Percentiles rank a stretch among this genome's conserved stretches.
Conservation (phyloP, 2,888 invertebrate species). For the Leistus spinibarbis region DNA sequence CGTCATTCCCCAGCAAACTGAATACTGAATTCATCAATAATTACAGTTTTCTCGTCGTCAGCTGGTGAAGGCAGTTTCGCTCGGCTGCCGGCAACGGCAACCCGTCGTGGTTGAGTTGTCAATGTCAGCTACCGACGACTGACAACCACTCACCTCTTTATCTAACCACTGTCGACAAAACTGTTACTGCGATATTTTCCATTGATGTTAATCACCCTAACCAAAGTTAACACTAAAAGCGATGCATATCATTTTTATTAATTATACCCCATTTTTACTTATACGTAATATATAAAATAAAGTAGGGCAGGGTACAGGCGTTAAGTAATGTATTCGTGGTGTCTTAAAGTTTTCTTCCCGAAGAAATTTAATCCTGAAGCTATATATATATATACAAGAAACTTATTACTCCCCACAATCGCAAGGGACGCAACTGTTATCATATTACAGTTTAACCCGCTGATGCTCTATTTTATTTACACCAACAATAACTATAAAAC, state of each 20-base stretch:
- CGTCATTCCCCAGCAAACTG: slow-evolving; percentile 1
- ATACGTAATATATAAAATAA: too few relatives aligned
- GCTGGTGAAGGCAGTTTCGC: neutral
- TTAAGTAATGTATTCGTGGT: neutral
- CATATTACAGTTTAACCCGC: neutral
- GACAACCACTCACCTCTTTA: neutral
- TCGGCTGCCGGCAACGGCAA: neutral
- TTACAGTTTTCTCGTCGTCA: neutral
- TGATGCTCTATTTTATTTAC: neutral
- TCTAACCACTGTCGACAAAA: neutral
- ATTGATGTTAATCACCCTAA: neutral
- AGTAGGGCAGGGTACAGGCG: too few relatives aligned
- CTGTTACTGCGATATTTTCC: neutral
- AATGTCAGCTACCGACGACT: neutral
- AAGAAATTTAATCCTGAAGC: neutral
- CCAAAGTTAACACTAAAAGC: neutral
- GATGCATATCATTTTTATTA: too few relatives aligned
- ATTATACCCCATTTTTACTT: too few relatives aligned
- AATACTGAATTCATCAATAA: slow-evolving; percentile 8
- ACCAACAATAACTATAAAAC: neutral
- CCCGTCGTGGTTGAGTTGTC: slow-evolving; percentile 2
- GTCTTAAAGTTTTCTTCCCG: neutral
- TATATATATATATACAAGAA: neutral
- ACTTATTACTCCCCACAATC: neutral
- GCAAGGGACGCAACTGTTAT: neutral